Percentiles rank a stretch among this genome's conserved stretches.
phyloP scores from a whole-genome alignment of 2,888 invertebrate genomes.

The Lissocephala sabroskyi region DNA sequence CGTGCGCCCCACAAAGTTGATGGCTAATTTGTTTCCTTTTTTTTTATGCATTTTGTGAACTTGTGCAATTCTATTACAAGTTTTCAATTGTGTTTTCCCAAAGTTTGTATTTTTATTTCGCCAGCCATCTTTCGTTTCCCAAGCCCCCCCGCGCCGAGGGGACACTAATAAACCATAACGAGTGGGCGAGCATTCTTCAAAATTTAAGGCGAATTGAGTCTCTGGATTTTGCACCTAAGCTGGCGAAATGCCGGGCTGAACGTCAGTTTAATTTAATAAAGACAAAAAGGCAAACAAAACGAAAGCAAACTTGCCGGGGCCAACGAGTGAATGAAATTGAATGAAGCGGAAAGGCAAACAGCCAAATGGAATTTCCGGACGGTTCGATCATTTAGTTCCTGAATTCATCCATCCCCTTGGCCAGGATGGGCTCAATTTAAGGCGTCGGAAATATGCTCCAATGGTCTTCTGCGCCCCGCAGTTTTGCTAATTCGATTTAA shows the following conservation, averaged over 20 bases:
- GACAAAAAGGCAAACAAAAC: constrained; percentile 13
- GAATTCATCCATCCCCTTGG: too few relatives aligned
- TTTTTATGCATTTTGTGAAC: neutral
- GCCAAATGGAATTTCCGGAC: constrained; percentile 61
- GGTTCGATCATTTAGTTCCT: constrained; percentile 28
- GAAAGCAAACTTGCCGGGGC: constrained; percentile 14
- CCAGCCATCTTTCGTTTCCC: neutral
- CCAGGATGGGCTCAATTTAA: constrained; percentile 42
- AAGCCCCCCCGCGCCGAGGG: constrained; percentile 8
- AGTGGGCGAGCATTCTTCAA: constrained; percentile 19
- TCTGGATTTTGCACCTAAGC: too few relatives aligned
- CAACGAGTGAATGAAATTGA: constrained; percentile 30
- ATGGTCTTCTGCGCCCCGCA: constrained; percentile 37
- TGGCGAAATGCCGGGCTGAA: neutral
- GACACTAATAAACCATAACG: constrained; percentile 56
- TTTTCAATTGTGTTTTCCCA: constrained; percentile 56
- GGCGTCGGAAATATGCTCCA: constrained; percentile 53
- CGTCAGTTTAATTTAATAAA: constrained; percentile 8
- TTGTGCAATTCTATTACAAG: constrained; percentile 50
- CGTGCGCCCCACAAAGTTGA: constrained; percentile 54
- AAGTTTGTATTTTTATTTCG: constrained; percentile 14
- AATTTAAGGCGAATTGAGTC: neutral
- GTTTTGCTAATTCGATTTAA: constrained; percentile 9
- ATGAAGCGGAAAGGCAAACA: constrained; percentile 42
- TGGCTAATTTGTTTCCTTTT: constrained; percentile 41